Evolutionary conservation across 2,797 vertebrate species (phyloP).

Genomic region (Thamnophis elegans): DNA sequence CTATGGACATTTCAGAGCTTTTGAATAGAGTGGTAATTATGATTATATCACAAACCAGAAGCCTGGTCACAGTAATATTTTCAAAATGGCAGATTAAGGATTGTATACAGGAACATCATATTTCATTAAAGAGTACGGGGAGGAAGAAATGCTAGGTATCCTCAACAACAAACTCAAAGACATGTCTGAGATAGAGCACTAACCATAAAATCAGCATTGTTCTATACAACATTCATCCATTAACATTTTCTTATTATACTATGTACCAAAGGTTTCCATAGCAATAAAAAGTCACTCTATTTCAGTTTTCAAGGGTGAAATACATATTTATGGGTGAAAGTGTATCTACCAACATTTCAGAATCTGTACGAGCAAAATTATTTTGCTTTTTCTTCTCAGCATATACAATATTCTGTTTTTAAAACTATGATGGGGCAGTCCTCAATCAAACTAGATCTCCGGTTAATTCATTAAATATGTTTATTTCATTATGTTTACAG

Average conservation of each 20-base stretch:
- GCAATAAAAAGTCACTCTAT: not conserved
- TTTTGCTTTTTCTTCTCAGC: not conserved
- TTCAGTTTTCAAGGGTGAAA: not conserved
- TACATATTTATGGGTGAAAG: not conserved
- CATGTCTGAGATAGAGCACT: not conserved
- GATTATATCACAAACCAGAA: not conserved
- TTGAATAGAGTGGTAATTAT: not conserved
- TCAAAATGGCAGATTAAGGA: not conserved
- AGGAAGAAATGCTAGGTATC: not conserved
- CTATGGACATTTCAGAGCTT: not conserved
- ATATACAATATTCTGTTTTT: not conserved
- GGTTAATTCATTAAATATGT: not conserved
- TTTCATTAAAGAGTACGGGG: not conserved
- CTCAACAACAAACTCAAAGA: not conserved
- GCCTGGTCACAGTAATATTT: not conserved
- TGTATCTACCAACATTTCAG: not conserved
- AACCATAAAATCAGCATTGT: not conserved
- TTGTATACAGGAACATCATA: not conserved
- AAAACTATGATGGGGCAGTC: not conserved
- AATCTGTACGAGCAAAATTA: not conserved
- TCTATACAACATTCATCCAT: not conserved
- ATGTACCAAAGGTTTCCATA: not conserved
- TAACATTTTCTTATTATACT: not conserved
- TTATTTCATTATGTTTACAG: not conserved
- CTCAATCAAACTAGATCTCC: not conserved